Percentiles rank a stretch among this genome's conserved stretches.
Conservation (phyloP, 2,797 vertebrate genomes). For the Scleropages formosus region DNA sequence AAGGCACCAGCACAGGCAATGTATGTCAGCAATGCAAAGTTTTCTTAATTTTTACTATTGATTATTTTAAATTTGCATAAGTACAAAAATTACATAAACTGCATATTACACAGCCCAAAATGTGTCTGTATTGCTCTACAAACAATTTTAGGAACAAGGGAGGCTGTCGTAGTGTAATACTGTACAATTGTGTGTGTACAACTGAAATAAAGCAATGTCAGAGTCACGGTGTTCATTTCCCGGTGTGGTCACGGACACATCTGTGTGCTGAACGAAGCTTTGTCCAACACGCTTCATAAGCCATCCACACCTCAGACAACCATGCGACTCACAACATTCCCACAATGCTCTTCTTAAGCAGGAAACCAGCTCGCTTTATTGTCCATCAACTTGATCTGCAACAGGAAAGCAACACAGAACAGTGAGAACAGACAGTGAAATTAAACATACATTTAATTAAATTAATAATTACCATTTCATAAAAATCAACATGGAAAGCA, state of each 20-base stretch:
- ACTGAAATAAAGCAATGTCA: neutral
- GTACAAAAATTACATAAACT: too few species aligned
- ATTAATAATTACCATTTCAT: too few species aligned
- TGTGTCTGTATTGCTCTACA: too few species aligned
- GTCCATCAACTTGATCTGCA: slow-evolving; percentile 67
- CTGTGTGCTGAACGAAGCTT: slow-evolving; percentile 71
- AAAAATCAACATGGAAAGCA: neutral
- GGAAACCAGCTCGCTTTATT: slow-evolving; percentile 59
- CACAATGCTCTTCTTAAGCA: slow-evolving; percentile 35
- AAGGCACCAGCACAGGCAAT: too few species aligned
- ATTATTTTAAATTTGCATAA: too few species aligned
- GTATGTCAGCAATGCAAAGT: too few species aligned
- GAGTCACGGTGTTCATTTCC: slow-evolving; percentile 25
- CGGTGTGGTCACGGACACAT: slow-evolving; percentile 64
- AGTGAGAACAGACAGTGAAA: slow-evolving; percentile 4
- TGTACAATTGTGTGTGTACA: neutral
- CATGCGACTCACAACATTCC: slow-evolving; percentile 10
- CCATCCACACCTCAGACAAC: slow-evolving; percentile 57
- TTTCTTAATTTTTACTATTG: too few species aligned
- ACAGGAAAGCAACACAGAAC: slow-evolving; percentile 21
- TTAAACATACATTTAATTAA: neutral
- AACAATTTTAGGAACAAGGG: too few species aligned
- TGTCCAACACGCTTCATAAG: slow-evolving; percentile 75
- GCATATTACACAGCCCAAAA: too few species aligned
- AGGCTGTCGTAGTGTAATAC: neutral